A percentile compares a stretch with the other conserved stretches of the same genome.
phyloP scores from a whole-genome alignment of 2,797 vertebrate genomes.

The Morelia viridis region DNA sequence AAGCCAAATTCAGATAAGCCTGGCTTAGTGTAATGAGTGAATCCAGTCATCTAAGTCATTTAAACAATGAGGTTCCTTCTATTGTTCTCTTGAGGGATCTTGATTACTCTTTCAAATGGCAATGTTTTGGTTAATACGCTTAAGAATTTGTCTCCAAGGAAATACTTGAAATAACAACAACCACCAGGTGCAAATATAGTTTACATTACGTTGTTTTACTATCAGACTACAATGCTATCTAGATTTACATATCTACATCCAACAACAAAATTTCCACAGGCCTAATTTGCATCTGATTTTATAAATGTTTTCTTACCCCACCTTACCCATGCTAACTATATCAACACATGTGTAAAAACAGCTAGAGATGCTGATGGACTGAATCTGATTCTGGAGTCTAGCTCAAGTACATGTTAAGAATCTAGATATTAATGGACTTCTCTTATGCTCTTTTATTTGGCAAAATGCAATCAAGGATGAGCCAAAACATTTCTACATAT shows the following conservation, averaged over 20 bases:
- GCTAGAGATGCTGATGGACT: background rate
- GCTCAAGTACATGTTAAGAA: background rate
- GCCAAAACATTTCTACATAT: background rate
- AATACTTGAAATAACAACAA: background rate
- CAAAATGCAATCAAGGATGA: background rate
- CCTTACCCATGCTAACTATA: background rate
- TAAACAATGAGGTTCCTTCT: constrained; percentile 3
- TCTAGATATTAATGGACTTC: background rate
- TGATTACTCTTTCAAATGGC: background rate
- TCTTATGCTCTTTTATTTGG: background rate
- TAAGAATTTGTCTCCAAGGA: constrained; percentile 10
- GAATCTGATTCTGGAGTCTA: background rate
- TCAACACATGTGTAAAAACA: background rate
- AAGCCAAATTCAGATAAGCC: background rate
- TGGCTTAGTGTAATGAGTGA: background rate
- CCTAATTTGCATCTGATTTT: background rate
- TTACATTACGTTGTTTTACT: background rate
- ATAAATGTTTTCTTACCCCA: background rate
- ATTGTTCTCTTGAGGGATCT: background rate
- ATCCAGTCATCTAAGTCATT: background rate
- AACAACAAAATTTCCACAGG: background rate
- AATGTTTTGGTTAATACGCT: background rate
- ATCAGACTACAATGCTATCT: background rate
- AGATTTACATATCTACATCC: background rate
- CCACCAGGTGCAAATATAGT: background rate